Evolutionary conservation across 2,888 invertebrate species (phyloP).

Genomic region (Drosophila picticornis): DNA sequence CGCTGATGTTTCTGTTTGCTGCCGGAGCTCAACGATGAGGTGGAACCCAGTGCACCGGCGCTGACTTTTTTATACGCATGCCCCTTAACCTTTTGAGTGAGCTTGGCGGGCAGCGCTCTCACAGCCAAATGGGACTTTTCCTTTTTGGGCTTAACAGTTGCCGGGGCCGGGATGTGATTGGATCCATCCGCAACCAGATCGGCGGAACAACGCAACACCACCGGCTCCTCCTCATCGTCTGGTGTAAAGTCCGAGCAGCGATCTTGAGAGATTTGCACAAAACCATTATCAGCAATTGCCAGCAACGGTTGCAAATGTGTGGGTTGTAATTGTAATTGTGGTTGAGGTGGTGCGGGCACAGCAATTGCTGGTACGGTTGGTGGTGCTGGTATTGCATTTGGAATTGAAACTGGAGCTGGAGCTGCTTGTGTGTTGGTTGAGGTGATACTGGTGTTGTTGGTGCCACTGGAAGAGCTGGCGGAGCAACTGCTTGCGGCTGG

Average conservation of each 20-base stretch:
- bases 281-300: conserved; percentile 84
- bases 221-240: conserved; percentile 85
- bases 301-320: conserved; percentile 69
- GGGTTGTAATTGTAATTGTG: conserved; percentile 54
- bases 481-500: conserved; percentile 36
- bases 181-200: conserved; percentile 57
- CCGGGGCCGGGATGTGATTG: conserved; percentile 12
- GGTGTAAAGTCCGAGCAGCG: conserved; percentile 84
- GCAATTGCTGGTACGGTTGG: conserved; percentile 11
- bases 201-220: conserved; percentile 78
- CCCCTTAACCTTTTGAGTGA: conserved; percentile 84
- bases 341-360: conserved; percentile 23
- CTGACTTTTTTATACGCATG: conserved; percentile 84
- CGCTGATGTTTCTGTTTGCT: conserved; percentile 82
- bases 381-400: background rate
- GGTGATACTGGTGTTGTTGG: conserved; percentile 9
- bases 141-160: conserved; percentile 80
- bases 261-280: conserved; percentile 84
- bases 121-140: conserved; percentile 84
- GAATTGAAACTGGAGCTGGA: conserved; percentile 5
- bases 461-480: conserved; percentile 15
- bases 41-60: conserved; percentile 73
- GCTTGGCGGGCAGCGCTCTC: conserved; percentile 83
- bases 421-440: conserved; percentile 17
- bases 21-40: conserved; percentile 72